A percentile compares a stretch with the other conserved stretches of the same genome.
These are phyloP conservation scores for Scaptomyza hsui DNA, from an alignment of 1,140 invertebrate genomes.

Conservation along the genomic window DNA sequence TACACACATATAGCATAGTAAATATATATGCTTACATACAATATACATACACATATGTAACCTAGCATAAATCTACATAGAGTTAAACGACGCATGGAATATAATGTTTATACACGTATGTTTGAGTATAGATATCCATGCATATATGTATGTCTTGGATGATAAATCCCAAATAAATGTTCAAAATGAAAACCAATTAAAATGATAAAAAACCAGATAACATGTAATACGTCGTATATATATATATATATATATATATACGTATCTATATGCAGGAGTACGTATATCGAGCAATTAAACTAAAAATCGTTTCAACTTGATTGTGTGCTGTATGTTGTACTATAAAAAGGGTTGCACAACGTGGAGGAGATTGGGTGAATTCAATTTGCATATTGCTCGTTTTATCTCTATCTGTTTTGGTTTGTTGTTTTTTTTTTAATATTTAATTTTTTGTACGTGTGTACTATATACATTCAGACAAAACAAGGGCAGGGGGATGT, in stretches of 20 bases:
- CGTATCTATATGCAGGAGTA: too few relatives aligned
- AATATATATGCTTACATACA: constrained; percentile 11
- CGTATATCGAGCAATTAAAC: constrained; percentile 58
- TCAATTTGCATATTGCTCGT: constrained; percentile 23
- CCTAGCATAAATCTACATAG: constrained; percentile 11
- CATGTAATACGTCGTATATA: constrained; percentile 24
- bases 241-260: too few relatives aligned
- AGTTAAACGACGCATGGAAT: constrained; percentile 31
- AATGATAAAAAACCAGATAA: constrained; percentile 53
- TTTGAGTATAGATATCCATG: constrained; percentile 6
- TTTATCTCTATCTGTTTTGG: constrained; percentile 26
- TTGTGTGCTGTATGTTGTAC: constrained; percentile 17
- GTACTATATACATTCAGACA: constrained; percentile 15
- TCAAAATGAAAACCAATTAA: constrained; percentile 71
- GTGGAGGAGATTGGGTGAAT: neutral
- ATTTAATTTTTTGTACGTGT: constrained; percentile 17
- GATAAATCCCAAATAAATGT: constrained; percentile 73
- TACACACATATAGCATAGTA: neutral
- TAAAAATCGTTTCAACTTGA: constrained; percentile 38
- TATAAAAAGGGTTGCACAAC: constrained; percentile 13
- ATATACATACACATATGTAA: constrained; percentile 5
- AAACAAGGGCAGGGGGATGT: constrained; percentile 13
- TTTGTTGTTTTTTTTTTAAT: constrained; percentile 1
- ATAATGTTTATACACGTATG: constrained; percentile 49
- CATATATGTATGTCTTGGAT: constrained; percentile 62